Conservation (phyloP, 2,113 vertebrate species). For the Bubalus kerabau region DNA sequence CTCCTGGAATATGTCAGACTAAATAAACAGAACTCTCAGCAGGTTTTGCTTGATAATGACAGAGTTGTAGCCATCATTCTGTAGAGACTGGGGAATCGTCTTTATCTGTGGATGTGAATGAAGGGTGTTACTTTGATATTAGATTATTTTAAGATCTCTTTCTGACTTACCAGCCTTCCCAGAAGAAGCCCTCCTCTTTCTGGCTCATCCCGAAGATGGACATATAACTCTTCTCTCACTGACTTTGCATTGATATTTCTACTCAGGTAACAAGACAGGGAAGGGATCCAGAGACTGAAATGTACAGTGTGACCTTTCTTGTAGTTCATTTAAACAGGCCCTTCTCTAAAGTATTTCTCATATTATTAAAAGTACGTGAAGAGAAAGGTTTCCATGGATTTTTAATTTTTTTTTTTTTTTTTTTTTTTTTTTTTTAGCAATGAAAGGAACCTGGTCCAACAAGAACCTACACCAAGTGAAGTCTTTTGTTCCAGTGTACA, state of each 20-base stretch:
- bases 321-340: not conserved
- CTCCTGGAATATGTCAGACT: not conserved
- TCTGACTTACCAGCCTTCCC: not conserved
- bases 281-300: not conserved
- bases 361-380: not conserved
- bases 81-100: not conserved
- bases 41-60: not conserved
- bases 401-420: not conserved
- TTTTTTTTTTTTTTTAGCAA: not conserved
- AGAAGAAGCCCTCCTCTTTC: not conserved
- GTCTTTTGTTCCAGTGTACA: not conserved
- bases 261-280: not conserved
- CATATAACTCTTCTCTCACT: not conserved
- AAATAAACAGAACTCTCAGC: not conserved
- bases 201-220: not conserved
- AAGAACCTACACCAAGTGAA: not conserved
- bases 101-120: not conserved
- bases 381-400: not conserved
- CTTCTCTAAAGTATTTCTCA: not conserved
- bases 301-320: not conserved
- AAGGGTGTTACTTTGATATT: not conserved
- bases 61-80: not conserved
- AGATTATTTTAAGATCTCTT: not conserved
- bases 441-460: not conserved
- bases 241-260: not conserved